Evolutionary conservation across 2,797 vertebrate species (phyloP).

Genomic region (Cuniculus paca): DNA sequence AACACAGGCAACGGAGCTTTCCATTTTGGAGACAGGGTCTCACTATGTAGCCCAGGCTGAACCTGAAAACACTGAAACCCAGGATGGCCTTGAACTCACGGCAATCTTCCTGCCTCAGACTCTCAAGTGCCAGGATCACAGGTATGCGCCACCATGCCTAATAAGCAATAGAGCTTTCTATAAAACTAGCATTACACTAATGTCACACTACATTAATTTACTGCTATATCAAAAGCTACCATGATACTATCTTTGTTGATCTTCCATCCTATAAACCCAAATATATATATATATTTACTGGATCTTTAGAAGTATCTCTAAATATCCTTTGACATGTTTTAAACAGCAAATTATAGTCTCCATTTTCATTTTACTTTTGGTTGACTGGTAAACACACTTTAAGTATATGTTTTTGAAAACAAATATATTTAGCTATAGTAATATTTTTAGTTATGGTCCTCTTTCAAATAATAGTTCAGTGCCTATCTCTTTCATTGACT

Average conservation of each 20-base stretch:
- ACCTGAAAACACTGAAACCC: neutral
- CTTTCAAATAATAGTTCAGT: neutral
- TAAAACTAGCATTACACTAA: neutral
- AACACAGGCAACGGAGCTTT: neutral
- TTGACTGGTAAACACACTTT: neutral
- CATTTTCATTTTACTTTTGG: constrained; percentile 10
- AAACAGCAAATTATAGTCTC: constrained; percentile 21
- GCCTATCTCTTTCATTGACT: neutral
- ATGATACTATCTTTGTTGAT: neutral
- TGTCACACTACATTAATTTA: neutral
- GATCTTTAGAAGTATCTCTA: neutral
- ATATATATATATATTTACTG: neutral
- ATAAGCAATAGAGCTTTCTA: neutral
- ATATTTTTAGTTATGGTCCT: neutral
- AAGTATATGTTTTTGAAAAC: constrained; percentile 13
- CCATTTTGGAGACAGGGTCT: neutral
- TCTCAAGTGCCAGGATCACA: neutral
- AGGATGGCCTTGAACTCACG: neutral
- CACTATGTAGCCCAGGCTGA: neutral
- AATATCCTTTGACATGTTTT: constrained; percentile 16
- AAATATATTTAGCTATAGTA: neutral
- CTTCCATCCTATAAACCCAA: neutral
- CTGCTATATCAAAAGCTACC: neutral
- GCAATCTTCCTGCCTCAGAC: neutral
- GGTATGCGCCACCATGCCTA: neutral